phyloP scores from a whole-genome alignment of 2,113 vertebrate species.

The Eublepharis macularius region DNA sequence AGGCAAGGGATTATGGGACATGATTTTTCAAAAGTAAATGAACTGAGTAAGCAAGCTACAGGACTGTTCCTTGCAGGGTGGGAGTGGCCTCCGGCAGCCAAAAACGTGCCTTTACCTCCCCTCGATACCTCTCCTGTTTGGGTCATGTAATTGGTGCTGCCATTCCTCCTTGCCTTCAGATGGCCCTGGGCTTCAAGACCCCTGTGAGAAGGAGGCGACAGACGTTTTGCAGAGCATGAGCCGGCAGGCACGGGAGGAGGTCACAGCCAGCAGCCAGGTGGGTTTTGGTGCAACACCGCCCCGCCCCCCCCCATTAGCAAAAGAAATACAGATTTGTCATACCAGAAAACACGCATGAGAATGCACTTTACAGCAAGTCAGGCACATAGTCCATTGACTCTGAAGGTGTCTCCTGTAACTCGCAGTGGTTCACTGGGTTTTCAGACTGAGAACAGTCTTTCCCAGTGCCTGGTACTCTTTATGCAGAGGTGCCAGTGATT shows the following conservation, averaged over 20 bases:
- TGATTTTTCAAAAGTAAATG: not conserved
- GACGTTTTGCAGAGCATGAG: slow-evolving; percentile 74
- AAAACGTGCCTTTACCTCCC: not conserved
- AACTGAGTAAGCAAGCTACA: not conserved
- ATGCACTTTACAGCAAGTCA: too few species aligned
- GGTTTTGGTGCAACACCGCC: not conserved
- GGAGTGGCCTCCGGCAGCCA: not conserved
- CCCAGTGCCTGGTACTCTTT: too few species aligned
- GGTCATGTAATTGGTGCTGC: not conserved
- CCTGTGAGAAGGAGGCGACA: slow-evolving; percentile 79
- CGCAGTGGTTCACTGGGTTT: too few species aligned
- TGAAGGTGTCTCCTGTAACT: too few species aligned
- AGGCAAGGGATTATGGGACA: not conserved
- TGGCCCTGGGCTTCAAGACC: slow-evolving; percentile 82
- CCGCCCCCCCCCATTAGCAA: not conserved
- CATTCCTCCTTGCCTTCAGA: slow-evolving; percentile 61
- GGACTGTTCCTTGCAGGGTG: not conserved
- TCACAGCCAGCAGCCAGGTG: slow-evolving; percentile 81
- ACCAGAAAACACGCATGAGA: not conserved
- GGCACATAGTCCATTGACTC: not conserved
- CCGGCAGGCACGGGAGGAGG: slow-evolving; percentile 77
- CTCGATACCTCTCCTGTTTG: not conserved
- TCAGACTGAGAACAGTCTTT: too few species aligned
- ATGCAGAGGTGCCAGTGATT: too few species aligned
- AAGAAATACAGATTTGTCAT: not conserved